phyloP scores from a whole-genome alignment of 2,888 invertebrate genomes.

The Julus scandinavius region DNA sequence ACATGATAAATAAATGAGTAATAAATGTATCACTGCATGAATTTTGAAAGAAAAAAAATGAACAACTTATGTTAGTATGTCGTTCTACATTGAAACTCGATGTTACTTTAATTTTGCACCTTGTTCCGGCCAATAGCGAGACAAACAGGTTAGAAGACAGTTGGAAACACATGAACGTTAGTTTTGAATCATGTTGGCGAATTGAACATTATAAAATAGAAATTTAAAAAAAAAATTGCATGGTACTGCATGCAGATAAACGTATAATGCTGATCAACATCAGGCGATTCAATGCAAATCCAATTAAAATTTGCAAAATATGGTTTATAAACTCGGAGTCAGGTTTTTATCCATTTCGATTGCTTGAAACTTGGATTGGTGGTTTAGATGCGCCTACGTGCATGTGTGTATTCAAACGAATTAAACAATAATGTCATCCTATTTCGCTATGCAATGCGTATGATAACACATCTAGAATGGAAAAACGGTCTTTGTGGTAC shows the following conservation, averaged over 20 bases:
- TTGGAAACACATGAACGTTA: no score
- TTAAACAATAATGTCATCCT: conserved; percentile 17
- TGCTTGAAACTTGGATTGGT: neutral
- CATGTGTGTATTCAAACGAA: neutral
- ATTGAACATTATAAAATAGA: no score
- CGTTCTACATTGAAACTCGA: no score
- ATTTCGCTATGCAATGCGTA: neutral
- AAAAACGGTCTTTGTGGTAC: conserved; percentile 31
- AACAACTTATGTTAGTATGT: no score
- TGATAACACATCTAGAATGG: neutral
- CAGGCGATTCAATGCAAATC: neutral
- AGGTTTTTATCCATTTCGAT: neutral
- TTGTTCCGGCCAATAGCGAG: no score
- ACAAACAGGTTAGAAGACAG: no score
- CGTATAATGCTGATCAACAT: neutral
- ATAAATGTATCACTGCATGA: no score
- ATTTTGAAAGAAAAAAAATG: no score
- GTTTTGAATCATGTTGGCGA: no score
- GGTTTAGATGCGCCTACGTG: neutral
- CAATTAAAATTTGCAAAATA: conserved; percentile 3
- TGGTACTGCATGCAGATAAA: neutral
- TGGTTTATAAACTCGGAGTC: neutral
- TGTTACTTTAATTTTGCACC: no score
- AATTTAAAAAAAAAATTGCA: no score
- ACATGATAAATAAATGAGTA: no score